A percentile compares a stretch with the other conserved stretches of the same genome.
Evolutionary conservation across 2,888 invertebrate species (phyloP).

Genomic region (Invenusta paracnida): DNA sequence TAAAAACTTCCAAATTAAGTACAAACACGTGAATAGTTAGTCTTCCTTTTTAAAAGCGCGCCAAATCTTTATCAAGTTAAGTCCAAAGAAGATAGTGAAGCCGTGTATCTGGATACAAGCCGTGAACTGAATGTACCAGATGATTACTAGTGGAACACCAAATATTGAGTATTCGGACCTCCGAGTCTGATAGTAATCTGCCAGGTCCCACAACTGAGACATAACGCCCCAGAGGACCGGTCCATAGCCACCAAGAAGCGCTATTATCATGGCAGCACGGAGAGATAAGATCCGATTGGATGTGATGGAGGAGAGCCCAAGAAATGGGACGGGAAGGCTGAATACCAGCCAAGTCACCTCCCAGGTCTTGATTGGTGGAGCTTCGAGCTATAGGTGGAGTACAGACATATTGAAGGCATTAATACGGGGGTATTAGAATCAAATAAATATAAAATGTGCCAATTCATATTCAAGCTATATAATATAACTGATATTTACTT

Average conservation of each 20-base stretch:
- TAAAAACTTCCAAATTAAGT: too few relatives aligned
- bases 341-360: neutral
- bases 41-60: neutral
- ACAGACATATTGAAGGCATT: too few relatives aligned
- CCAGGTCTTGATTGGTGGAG: neutral
- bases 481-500: too few relatives aligned
- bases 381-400: too few relatives aligned
- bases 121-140: slow-evolving; percentile 34
- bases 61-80: slow-evolving; percentile 21
- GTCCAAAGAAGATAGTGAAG: slow-evolving; percentile 34
- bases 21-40: too few relatives aligned
- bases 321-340: neutral
- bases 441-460: too few relatives aligned
- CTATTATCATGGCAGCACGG: neutral
- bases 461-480: too few relatives aligned
- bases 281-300: neutral
- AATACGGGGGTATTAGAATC: too few relatives aligned
- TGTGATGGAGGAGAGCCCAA: neutral
- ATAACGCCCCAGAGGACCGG: neutral
- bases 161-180: slow-evolving; percentile 17
- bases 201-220: neutral
- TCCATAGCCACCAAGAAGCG: neutral
- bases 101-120: slow-evolving; percentile 39
- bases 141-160: slow-evolving; percentile 36
- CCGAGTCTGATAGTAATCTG: slow-evolving; percentile 15